phyloP scores from a whole-genome alignment of 1,140 invertebrate species.

The Heliconius eleuchia region DNA sequence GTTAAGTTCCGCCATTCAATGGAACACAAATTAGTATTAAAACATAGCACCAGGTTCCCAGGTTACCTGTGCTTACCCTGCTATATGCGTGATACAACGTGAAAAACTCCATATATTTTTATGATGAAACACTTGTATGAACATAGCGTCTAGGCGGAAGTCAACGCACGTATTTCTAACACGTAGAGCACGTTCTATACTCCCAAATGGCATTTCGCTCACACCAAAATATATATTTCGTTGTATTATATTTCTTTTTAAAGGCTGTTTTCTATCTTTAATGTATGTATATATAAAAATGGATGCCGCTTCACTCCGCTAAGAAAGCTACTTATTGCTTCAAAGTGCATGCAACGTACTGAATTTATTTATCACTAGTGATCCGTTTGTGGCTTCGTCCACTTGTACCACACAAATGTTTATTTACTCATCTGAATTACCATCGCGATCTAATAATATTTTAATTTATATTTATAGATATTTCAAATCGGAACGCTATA shows the following conservation, averaged over 20 bases:
- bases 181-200: neutral
- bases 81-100: no score
- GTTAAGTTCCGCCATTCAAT: no score
- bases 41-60: no score
- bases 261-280: neutral
- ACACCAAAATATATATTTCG: slow-evolving; percentile 12
- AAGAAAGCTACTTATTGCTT: neutral
- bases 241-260: neutral
- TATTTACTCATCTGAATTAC: no score
- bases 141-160: neutral
- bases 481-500: no score
- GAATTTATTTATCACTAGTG: neutral
- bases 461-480: no score
- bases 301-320: neutral
- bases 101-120: neutral
- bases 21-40: no score
- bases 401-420: no score
- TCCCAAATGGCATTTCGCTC: slow-evolving; percentile 9
- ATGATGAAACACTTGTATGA: neutral
- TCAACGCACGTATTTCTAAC: slow-evolving; percentile 4
- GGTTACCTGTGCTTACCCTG: no score
- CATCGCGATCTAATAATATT: no score
- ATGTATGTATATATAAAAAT: neutral
- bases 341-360: neutral
- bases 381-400: no score